Evolutionary conservation across 2,797 vertebrate genomes (phyloP).

Genomic region (Gadopsis bispinosus): DNA sequence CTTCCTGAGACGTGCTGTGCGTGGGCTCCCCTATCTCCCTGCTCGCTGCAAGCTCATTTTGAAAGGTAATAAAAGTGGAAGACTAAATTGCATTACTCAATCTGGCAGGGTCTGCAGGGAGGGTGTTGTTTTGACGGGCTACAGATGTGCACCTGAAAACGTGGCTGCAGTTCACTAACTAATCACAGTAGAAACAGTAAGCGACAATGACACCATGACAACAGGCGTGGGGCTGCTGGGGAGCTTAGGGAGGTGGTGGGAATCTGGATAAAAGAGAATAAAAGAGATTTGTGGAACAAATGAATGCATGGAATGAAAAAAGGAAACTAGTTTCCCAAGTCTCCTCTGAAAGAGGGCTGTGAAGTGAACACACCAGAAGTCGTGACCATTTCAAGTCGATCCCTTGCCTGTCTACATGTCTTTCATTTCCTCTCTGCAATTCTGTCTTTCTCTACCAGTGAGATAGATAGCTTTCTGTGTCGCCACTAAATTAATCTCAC

Average conservation of each 20-base stretch:
- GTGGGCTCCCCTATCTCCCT: constrained; percentile 43
- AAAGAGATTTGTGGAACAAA: constrained; percentile 54
- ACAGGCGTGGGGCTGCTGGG: constrained; percentile 49
- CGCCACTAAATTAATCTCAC: constrained; percentile 49
- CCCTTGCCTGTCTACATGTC: constrained; percentile 23
- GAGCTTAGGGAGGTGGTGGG: constrained; percentile 11
- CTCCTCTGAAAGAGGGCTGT: constrained; percentile 38
- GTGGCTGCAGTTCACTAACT: constrained; percentile 65
- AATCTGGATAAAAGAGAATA: constrained; percentile 38
- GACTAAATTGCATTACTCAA: constrained; percentile 81
- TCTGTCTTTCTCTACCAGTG: constrained; percentile 6
- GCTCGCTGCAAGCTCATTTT: constrained; percentile 66
- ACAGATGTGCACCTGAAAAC: constrained; percentile 81
- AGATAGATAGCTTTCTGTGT: constrained; percentile 15
- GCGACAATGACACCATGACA: constrained; percentile 73
- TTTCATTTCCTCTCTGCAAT: constrained; percentile 34
- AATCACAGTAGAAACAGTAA: constrained; percentile 72
- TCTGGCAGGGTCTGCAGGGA: constrained; percentile 73
- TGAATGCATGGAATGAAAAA: constrained; percentile 33
- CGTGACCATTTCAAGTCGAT: constrained; percentile 51
- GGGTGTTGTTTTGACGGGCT: constrained; percentile 78
- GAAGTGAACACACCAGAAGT: constrained; percentile 53
- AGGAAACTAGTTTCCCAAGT: constrained; percentile 32
- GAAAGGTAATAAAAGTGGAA: constrained; percentile 77
- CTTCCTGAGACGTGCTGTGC: constrained; percentile 53